Conservation (phyloP, 2,888 invertebrate species). For the Drosophila niveifrons region DNA sequence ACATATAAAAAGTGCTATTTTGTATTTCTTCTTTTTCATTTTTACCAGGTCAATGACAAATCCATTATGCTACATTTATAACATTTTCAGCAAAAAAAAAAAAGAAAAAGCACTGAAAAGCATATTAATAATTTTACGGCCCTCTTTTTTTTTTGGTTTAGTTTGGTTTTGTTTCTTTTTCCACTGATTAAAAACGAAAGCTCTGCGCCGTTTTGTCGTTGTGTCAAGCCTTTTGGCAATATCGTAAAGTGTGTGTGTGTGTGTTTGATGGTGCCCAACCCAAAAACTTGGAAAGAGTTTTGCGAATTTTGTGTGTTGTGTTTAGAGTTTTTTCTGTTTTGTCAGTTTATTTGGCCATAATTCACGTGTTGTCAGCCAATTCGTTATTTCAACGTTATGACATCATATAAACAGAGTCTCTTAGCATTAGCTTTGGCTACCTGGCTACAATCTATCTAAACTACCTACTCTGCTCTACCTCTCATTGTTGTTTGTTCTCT, state of each 20-base stretch:
- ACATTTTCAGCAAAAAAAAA: slow-evolving; percentile 30
- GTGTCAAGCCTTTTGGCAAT: slow-evolving; percentile 45
- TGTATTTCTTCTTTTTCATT: slow-evolving; percentile 44
- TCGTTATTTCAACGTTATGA: slow-evolving; percentile 63
- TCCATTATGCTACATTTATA: slow-evolving; percentile 43
- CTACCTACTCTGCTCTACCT: background rate
- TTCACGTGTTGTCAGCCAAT: slow-evolving; percentile 72
- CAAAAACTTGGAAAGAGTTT: slow-evolving; percentile 44
- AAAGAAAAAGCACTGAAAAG: slow-evolving; percentile 30
- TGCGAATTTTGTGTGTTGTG: slow-evolving; percentile 37
- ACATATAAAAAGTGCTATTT: slow-evolving; percentile 24
- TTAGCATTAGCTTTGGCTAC: slow-evolving; percentile 11
- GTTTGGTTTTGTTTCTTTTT: slow-evolving; percentile 18
- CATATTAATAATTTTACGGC: slow-evolving; percentile 52
- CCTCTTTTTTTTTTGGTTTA: slow-evolving; percentile 29
- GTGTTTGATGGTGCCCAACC: slow-evolving; percentile 73
- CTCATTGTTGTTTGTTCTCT: slow-evolving; percentile 7
- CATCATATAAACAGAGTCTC: slow-evolving; percentile 63
- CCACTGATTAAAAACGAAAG: slow-evolving; percentile 77
- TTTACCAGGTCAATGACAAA: slow-evolving; percentile 77
- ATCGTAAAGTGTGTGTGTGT: slow-evolving; percentile 12
- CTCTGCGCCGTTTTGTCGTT: slow-evolving; percentile 29
- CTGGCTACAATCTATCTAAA: background rate
- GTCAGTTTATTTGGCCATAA: slow-evolving; percentile 58
- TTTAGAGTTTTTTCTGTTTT: slow-evolving; percentile 39